phyloP scores from a whole-genome alignment of 2,113 vertebrate species.

The Ceyx cyanopectus region DNA sequence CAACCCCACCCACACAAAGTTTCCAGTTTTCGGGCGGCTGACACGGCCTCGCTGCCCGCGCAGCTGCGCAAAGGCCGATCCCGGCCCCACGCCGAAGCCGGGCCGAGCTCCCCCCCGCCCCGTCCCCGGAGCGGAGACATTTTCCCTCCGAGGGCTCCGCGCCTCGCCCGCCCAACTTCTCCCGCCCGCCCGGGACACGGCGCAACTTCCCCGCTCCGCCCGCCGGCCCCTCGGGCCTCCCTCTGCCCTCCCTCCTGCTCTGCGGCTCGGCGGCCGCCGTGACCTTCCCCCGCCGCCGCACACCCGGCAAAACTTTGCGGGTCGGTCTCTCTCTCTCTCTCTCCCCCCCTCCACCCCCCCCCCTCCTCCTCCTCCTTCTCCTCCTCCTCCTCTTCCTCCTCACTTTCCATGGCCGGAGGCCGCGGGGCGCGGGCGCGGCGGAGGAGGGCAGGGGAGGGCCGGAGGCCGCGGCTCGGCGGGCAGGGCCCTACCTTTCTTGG shows the following conservation, averaged over 20 bases:
- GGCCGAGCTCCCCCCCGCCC: not conserved
- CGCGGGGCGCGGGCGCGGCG: too few relatives aligned
- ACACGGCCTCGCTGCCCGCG: not conserved
- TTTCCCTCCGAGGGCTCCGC: not conserved
- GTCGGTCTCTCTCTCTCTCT: too few relatives aligned
- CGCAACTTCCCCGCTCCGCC: not conserved
- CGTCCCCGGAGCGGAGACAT: not conserved
- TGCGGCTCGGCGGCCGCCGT: too few relatives aligned
- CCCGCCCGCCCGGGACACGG: not conserved
- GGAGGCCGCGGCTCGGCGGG: not conserved
- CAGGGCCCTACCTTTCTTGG: constrained; percentile 76
- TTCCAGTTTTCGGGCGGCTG: not conserved
- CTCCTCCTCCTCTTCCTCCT: too few relatives aligned
- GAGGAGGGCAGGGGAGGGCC: too few relatives aligned
- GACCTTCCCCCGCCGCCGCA: not conserved
- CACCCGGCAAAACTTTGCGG: not conserved
- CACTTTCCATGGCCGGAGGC: not conserved
- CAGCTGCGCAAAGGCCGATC: not conserved
- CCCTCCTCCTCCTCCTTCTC: not conserved
- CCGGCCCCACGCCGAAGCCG: fast-evolving
- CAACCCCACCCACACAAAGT: not conserved
- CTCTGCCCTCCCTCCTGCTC: not conserved
- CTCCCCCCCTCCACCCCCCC: too few relatives aligned
- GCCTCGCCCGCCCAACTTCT: not conserved
- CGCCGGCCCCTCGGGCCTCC: not conserved